A percentile compares a stretch with the other conserved stretches of the same genome.
These are phyloP conservation scores for Sula dactylatra DNA, from an alignment of 2,113 vertebrate species.

Conservation along the genomic window DNA sequence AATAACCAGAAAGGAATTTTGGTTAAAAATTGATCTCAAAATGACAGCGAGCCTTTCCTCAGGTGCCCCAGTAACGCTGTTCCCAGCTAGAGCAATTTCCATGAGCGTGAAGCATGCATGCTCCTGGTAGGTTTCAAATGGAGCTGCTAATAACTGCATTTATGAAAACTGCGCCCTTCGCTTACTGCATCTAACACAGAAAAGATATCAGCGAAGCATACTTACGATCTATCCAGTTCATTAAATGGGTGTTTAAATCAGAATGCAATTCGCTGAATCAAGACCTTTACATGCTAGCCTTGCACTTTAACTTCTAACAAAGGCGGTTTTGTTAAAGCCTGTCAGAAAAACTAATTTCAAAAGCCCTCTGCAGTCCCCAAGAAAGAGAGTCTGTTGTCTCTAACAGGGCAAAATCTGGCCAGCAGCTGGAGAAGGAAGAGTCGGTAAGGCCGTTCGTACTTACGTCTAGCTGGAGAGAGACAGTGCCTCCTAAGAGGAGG, in stretches of 20 bases:
- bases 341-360: not conserved
- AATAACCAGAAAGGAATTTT: not conserved
- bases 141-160: not conserved
- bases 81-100: not conserved
- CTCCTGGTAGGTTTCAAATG: not conserved
- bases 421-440: not conserved
- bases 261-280: not conserved
- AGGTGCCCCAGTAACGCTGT: not conserved
- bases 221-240: not conserved
- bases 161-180: not conserved
- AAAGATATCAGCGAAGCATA: not conserved
- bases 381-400: not conserved
- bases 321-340: not conserved
- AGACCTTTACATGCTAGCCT: not conserved
- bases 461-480: not conserved
- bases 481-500: not conserved
- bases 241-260: not conserved
- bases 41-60: not conserved
- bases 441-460: not conserved
- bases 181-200: not conserved
- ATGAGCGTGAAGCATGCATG: not conserved
- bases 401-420: not conserved
- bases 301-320: conserved; percentile 5
- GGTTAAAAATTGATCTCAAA: not conserved
- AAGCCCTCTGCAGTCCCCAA: not conserved